Evolutionary conservation across 2,113 vertebrate genomes (phyloP).

Genomic region (Athene noctua): DNA sequence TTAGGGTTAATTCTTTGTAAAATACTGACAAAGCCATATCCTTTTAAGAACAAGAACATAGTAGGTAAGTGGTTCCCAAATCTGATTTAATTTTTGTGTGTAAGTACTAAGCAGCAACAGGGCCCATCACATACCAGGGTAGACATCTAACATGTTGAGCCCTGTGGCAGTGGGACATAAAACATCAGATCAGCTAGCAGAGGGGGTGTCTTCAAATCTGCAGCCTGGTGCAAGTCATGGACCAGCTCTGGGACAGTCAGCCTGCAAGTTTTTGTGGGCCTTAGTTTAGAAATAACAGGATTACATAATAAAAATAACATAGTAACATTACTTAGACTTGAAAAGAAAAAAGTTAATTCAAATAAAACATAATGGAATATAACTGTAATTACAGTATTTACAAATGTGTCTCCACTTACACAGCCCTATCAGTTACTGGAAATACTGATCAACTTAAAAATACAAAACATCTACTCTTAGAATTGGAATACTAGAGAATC

Average conservation of each 20-base stretch:
- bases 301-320: background rate
- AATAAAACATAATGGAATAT: background rate
- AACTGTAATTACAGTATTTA: background rate
- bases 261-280: background rate
- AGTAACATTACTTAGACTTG: background rate
- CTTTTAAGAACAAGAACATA: background rate
- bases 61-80: background rate
- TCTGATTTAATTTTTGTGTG: background rate
- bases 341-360: background rate
- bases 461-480: background rate
- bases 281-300: background rate
- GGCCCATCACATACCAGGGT: fast-evolving
- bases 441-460: background rate
- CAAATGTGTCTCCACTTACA: background rate
- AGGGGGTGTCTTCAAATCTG: background rate
- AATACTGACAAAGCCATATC: background rate
- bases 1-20: background rate
- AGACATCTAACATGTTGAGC: background rate
- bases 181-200: background rate
- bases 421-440: background rate
- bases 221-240: background rate
- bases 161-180: background rate
- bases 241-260: background rate
- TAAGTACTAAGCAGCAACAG: background rate
- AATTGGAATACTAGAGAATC: background rate